Conservation (phyloP, 1,140 invertebrate genomes). For the Cryptotermes secundus region DNA sequence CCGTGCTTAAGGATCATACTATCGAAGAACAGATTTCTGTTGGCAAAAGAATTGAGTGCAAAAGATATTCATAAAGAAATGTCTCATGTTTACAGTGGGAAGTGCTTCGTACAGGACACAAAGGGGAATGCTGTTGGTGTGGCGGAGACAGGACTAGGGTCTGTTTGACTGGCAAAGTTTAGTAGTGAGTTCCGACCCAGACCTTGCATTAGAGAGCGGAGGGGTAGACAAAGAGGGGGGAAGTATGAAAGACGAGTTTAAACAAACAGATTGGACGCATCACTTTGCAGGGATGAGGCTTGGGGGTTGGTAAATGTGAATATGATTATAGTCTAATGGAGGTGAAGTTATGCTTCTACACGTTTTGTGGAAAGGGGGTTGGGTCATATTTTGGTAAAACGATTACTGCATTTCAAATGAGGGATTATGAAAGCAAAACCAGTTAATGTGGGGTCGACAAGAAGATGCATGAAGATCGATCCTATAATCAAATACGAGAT, state of each 20-base stretch:
- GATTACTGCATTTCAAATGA: conserved; percentile 15
- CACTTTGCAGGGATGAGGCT: neutral
- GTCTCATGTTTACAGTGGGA: no score
- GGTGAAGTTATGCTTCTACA: neutral
- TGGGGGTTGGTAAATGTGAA: neutral
- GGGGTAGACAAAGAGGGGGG: neutral
- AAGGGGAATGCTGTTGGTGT: neutral
- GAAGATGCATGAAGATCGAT: neutral
- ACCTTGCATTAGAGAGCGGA: neutral
- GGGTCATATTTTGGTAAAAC: neutral
- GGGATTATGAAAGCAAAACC: neutral
- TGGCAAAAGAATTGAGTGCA: no score
- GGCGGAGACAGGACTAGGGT: neutral
- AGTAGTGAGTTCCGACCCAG: neutral
- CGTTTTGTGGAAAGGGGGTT: neutral
- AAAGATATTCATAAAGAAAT: no score
- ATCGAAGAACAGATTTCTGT: no score
- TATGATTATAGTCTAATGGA: neutral
- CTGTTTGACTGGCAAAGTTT: neutral
- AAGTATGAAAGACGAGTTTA: neutral
- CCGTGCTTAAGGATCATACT: no score
- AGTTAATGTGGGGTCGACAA: neutral
- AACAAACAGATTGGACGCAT: conserved; percentile 10
- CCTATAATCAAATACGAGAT: neutral
- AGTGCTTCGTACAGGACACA: no score